Percentiles rank a stretch among this genome's conserved stretches.
phyloP scores from a whole-genome alignment of 2,797 vertebrate species.

The Menidia menidia region DNA sequence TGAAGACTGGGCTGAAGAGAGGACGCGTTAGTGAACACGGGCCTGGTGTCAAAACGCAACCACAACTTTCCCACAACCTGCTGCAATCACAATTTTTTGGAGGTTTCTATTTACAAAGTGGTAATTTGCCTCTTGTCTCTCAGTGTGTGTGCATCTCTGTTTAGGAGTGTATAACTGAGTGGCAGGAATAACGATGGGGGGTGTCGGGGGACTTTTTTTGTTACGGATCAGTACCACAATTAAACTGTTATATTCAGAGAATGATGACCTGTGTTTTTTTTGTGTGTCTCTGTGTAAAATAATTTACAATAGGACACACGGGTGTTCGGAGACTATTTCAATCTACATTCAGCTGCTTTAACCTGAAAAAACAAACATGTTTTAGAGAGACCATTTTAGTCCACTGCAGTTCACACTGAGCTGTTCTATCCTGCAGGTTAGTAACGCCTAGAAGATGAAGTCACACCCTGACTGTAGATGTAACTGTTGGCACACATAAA shows the following conservation, averaged over 20 bases:
- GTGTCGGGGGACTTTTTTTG: conserved; percentile 73
- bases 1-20: conserved; percentile 40
- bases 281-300: conserved; percentile 5
- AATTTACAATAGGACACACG: not conserved
- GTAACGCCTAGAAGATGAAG: not conserved
- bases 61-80: conserved; percentile 61
- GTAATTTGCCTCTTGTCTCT: conserved; percentile 61
- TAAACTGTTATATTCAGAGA: conserved; percentile 82
- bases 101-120: conserved; percentile 72
- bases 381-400: too few species aligned
- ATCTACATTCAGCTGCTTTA: not conserved
- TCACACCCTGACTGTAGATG: not conserved
- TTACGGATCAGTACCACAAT: conserved; percentile 80
- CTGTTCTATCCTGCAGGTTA: not conserved
- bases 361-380: not conserved
- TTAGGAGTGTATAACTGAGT: conserved; percentile 57
- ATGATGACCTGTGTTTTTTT: conserved; percentile 12
- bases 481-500: not conserved
- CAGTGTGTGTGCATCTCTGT: conserved; percentile 73
- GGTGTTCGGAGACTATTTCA: too few species aligned
- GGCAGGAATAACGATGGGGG: conserved; percentile 36
- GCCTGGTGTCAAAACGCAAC: conserved; percentile 53
- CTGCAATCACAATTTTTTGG: conserved; percentile 55
- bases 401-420: not conserved
- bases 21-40: conserved; percentile 31